Base-by-base conservation (phyloP, 2,888 invertebrate species). In the Amiota communis region DNA sequence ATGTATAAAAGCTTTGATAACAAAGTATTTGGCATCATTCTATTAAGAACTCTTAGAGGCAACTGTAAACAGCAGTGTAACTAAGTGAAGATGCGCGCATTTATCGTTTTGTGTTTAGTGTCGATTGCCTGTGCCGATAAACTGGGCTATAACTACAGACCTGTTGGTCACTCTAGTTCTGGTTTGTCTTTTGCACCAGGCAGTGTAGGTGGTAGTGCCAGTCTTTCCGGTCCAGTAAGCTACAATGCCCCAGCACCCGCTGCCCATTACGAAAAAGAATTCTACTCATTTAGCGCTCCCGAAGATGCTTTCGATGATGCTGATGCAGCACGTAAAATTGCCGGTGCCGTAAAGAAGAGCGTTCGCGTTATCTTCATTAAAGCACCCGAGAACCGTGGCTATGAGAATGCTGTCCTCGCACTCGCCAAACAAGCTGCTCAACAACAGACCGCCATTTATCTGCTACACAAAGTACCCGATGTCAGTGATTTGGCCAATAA, bases 301-400 rank as follows among this genome's bases (percentile, higher is more conserved):
- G 87, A 87, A 72, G 78, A 81, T 47, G 79, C 86, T 15, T 86
- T 86, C 75, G 65, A 86, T 10, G 86, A 85, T 76, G 73, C 76
- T 0, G 77, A 81, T 72, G 82, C 79, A 57, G 74, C 76, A 74
- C 78, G 84, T n/a, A 78, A 76, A 53, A 53, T 81, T 51, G 72
- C 81, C 68, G 78, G 78, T 36, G 74, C 78, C 51, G 74, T 85
- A 11, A 84, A 79, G 75, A 82, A 80, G 78, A 82, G 81, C 20
- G 82, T 89, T 36, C 89, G 88, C 15, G 88, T 89, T 1, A 78
- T 89, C 65, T 89, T 89, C 80, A 89, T 89, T 78, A 88, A 84
- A 82, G 85, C 83, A 53, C 89, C 89, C 75, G 88, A 87, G 75
- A 86, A 86, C 74, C 85, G 79, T 72, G 87, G 83, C 4, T 51